Evolutionary conservation across 2,113 vertebrate genomes (phyloP).

Genomic region (Cathartes aura): DNA sequence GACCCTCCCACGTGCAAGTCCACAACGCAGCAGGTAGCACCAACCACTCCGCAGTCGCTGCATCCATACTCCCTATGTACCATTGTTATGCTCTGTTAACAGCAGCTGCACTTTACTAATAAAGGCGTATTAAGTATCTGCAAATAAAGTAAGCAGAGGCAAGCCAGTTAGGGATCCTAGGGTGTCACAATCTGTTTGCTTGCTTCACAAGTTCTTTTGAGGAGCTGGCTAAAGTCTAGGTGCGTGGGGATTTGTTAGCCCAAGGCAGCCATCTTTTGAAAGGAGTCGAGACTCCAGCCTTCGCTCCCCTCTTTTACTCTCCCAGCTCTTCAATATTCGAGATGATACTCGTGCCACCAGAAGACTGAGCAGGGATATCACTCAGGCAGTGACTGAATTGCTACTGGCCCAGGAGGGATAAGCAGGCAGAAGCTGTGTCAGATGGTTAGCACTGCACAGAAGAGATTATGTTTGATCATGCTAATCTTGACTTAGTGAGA

Average conservation of each 20-base stretch:
- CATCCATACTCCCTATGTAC: accelerated
- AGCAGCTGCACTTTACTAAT: background rate
- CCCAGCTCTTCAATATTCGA: background rate
- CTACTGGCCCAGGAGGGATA: background rate
- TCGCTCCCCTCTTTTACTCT: background rate
- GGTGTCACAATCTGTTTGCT: background rate
- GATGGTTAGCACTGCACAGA: background rate
- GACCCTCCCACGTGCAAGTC: background rate
- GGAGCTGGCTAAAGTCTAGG: background rate
- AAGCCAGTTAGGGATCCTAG: background rate
- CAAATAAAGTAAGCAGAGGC: background rate
- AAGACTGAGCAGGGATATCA: background rate
- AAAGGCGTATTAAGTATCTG: no score
- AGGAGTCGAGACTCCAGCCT: background rate
- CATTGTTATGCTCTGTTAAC: background rate
- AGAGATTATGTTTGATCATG: background rate
- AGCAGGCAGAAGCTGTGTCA: background rate
- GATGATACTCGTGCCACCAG: background rate
- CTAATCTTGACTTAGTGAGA: background rate
- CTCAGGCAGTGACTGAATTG: background rate
- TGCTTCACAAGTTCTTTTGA: background rate
- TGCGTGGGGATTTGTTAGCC: background rate
- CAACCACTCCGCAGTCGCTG: accelerated
- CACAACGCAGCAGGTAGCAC: background rate
- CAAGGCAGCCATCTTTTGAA: background rate